These are phyloP conservation scores for Fregata magnificens DNA, from an alignment of 2,113 vertebrate genomes.

Conservation along the genomic window DNA sequence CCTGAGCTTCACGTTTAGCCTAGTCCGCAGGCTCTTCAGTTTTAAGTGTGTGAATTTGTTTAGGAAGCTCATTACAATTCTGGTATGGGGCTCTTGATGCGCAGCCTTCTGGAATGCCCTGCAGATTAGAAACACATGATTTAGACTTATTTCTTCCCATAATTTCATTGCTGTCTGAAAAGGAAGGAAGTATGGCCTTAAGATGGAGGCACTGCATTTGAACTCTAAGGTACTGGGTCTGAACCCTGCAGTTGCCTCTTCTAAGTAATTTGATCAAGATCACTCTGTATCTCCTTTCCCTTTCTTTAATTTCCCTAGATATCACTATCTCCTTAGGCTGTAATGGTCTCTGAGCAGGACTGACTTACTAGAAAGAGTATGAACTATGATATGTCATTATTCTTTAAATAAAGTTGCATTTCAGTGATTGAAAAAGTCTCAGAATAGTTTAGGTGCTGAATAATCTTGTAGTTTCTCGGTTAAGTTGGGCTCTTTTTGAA, in stretches of 20 bases:
- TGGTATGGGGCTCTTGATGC: background rate
- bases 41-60: background rate
- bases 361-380: background rate
- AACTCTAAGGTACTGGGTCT: background rate
- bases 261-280: background rate
- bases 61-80: background rate
- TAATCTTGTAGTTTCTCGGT: background rate
- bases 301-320: background rate
- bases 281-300: background rate
- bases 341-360: background rate
- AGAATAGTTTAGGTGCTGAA: background rate
- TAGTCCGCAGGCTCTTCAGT: background rate
- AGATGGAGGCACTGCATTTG: background rate
- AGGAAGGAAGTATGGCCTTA: background rate
- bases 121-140: background rate
- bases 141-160: background rate
- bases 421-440: background rate
- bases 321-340: background rate
- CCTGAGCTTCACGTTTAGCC: background rate
- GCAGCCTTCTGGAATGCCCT: background rate
- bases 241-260: background rate
- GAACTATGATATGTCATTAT: rapidly evolving
- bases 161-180: background rate
- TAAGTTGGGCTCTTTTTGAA: background rate
- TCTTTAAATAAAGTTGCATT: background rate